Conservation (phyloP, 1,140 invertebrate genomes). For the Rhopalosiphum maidis region DNA sequence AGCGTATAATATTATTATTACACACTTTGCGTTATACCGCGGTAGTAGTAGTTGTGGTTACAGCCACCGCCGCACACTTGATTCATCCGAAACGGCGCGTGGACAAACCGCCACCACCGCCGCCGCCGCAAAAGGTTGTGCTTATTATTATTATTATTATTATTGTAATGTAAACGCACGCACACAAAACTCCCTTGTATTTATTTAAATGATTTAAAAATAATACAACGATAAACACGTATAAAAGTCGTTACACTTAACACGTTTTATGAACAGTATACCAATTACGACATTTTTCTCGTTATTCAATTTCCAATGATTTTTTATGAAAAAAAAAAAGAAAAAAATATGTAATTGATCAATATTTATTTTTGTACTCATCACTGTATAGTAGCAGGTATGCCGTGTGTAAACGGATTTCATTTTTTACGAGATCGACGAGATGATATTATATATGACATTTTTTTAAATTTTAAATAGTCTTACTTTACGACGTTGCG, state of each 20-base stretch:
- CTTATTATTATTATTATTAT: neutral
- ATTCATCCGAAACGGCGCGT: conserved; percentile 18
- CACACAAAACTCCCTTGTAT: neutral
- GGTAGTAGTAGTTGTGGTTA: conserved; percentile 1
- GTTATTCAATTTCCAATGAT: neutral
- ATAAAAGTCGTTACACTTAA: neutral
- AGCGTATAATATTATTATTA: neutral
- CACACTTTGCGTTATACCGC: neutral
- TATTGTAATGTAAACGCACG: neutral
- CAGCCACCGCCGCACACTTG: neutral
- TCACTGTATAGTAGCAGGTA: neutral
- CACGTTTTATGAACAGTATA: neutral
- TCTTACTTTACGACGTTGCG: neutral
- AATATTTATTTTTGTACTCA: neutral
- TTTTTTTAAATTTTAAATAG: neutral
- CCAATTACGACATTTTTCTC: neutral
- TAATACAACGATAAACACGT: neutral
- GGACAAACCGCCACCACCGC: neutral
- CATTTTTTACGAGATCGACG: neutral
- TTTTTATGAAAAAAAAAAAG: neutral
- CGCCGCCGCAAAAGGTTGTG: neutral
- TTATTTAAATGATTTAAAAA: neutral
- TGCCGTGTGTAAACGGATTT: neutral
- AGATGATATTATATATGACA: neutral
- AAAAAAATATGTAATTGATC: neutral